Base-by-base conservation (phyloP, 2,888 invertebrate genomes). In the Germaria angustata region DNA sequence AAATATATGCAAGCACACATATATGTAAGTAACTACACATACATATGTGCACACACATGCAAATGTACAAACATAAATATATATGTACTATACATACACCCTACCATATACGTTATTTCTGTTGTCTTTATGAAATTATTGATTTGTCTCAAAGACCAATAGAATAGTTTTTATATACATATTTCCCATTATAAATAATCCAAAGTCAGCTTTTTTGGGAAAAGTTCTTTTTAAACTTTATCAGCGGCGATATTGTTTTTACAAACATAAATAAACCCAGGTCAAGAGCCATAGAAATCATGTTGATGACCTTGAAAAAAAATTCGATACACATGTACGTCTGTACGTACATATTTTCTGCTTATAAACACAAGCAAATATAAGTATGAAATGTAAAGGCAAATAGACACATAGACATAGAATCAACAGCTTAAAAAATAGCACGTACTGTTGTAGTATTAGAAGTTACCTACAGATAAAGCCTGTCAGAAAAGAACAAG, bases 271-370 rank as follows among this genome's bases (percentile, higher is more conserved):
- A 41, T 41, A 61, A 61, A 41, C 61, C 61, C 41, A 41, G n/a
- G 22, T 61, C 59, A 59, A 59, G 39, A 39, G 59, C n/a, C 7
- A 28, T 13, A 28, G 9, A 28, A 51, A n/a, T 59, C 9, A 39
- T 59, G 24, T 24, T 59, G 8, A 22, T 61, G 61, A 28, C 61
- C 61, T 61, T 61, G 61, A 61, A 61, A 61, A 61, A 11, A 15
- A 32, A 53, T 15, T 46, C 8, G 46, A 28, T 28, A 28, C 28
- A 28, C 6, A 28, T 28, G 28, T 28, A 28, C 6, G 28, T 28
- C 3, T 28, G 28, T 28, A 28, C 28, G 13, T 36, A 41, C 9
- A 41, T 5, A 28, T 61, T 61, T 61, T 15, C 11, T 15, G 5
- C 4, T 39, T 39, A 15, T 41, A n/a, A 28, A 9, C 17, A 17